Percentiles rank a stretch among this genome's conserved stretches.
phyloP scores from a whole-genome alignment of 2,888 invertebrate species.

The Sminthurinus aureus region DNA sequence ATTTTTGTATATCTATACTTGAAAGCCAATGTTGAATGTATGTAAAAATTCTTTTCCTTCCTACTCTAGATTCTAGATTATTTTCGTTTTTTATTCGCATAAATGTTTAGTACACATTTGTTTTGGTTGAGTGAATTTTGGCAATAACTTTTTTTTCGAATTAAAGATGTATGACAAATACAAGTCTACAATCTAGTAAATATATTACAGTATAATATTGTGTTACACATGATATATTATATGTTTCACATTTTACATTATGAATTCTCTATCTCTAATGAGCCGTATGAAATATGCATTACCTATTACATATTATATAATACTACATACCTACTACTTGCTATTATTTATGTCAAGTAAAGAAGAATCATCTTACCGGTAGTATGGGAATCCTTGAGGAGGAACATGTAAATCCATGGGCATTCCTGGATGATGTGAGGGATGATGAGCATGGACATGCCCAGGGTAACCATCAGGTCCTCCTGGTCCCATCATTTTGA shows the following conservation, averaged over 20 bases:
- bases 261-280: too few species aligned
- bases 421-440: slow-evolving; percentile 67
- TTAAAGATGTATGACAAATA: too few species aligned
- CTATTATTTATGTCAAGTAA: too few species aligned
- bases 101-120: background rate
- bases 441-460: slow-evolving; percentile 64
- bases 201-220: too few species aligned
- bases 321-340: too few species aligned
- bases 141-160: background rate
- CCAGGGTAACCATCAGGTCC: slow-evolving; percentile 63
- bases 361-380: slow-evolving; percentile 72
- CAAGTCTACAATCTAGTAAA: too few species aligned
- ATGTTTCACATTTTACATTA: too few species aligned
- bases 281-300: too few species aligned
- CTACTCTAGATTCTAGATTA: background rate
- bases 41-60: too few species aligned
- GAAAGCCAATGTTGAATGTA: background rate
- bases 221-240: too few species aligned
- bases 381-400: slow-evolving; percentile 91
- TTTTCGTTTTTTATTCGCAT: background rate
- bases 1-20: background rate
- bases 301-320: too few species aligned
- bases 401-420: slow-evolving; percentile 91
- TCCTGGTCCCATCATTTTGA: background rate
- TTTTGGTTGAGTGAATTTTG: slow-evolving; percentile 11